Percentiles rank a stretch among this genome's conserved stretches.
These are phyloP conservation scores for Oxytorus armatus DNA, from an alignment of 2,888 invertebrate genomes.

Conservation along the genomic window DNA sequence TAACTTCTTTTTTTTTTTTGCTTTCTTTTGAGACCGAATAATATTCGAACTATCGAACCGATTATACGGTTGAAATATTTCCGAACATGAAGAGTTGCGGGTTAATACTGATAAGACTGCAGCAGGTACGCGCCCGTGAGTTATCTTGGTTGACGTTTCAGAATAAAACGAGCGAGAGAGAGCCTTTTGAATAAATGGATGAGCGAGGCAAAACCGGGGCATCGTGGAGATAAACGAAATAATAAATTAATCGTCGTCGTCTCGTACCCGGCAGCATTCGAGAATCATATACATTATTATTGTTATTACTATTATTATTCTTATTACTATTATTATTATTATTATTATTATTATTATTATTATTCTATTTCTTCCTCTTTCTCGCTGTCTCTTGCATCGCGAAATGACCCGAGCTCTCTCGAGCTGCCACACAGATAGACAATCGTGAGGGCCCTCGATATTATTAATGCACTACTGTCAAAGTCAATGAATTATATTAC, in stretches of 20 bases:
- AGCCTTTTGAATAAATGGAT: conserved; percentile 55
- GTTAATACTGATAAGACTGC: conserved; percentile 10
- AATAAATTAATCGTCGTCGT: no score
- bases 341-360: no score
- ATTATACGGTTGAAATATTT: neutral
- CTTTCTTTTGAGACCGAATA: no score
- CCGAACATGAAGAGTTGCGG: neutral
- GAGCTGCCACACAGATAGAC: conserved; percentile 60
- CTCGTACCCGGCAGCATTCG: neutral
- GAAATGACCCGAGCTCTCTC: conserved; percentile 40
- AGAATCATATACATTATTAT: conserved; percentile 64
- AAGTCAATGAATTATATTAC: conserved; percentile 72
- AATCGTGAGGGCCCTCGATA: conserved; percentile 68
- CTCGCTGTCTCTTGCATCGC: conserved; percentile 13
- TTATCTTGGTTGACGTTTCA: conserved; percentile 10
- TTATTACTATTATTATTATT: no score
- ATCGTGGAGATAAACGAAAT: conserved; percentile 59
- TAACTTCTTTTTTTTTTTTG: neutral
- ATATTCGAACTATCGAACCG: neutral
- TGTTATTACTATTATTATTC: no score
- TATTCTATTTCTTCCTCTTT: conserved; percentile 22
- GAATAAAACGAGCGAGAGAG: conserved; percentile 10
- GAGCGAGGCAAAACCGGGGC: conserved; percentile 38
- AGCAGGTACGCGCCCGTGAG: conserved; percentile 16
- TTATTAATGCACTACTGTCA: conserved; percentile 68